phyloP scores from a whole-genome alignment of 1,140 invertebrate species.

The Reticulitermes speratus region DNA sequence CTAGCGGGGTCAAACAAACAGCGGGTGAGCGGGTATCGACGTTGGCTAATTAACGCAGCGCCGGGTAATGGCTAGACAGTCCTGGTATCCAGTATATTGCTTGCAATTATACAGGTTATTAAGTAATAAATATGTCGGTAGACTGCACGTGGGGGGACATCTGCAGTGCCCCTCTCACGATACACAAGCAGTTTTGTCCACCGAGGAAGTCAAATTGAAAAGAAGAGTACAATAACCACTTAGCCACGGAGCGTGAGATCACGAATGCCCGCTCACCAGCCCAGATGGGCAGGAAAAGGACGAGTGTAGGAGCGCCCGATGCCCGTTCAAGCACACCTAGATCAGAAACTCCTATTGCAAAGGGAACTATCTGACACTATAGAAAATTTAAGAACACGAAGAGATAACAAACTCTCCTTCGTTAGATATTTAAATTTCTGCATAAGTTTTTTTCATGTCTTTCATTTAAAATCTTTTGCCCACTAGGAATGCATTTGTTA shows the following conservation, averaged over 20 bases:
- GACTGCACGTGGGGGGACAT: background rate
- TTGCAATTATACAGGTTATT: too few species aligned
- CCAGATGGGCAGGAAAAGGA: background rate
- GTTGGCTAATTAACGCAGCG: too few species aligned
- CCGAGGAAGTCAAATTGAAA: too few species aligned
- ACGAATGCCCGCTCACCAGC: too few species aligned
- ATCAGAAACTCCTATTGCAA: slow-evolving; percentile 34
- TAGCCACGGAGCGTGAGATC: too few species aligned
- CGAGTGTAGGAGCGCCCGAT: slow-evolving; percentile 1
- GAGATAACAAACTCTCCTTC: slow-evolving; percentile 37
- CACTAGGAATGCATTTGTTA: slow-evolving; percentile 38
- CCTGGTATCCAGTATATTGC: background rate
- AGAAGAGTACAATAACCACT: background rate
- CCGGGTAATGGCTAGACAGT: background rate
- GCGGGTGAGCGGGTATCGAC: too few species aligned
- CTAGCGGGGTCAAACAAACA: too few species aligned
- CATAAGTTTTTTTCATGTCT: slow-evolving; percentile 30
- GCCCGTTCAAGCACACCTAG: slow-evolving; percentile 24
- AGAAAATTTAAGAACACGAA: slow-evolving; percentile 35
- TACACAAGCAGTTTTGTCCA: background rate
- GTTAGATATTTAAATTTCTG: slow-evolving; percentile 35
- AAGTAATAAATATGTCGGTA: background rate
- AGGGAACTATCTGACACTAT: slow-evolving; percentile 37
- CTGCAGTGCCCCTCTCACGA: background rate
- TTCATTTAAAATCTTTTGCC: slow-evolving; percentile 36